Conservation (phyloP, 2,797 vertebrate species). For the Gobio occitaniae region DNA sequence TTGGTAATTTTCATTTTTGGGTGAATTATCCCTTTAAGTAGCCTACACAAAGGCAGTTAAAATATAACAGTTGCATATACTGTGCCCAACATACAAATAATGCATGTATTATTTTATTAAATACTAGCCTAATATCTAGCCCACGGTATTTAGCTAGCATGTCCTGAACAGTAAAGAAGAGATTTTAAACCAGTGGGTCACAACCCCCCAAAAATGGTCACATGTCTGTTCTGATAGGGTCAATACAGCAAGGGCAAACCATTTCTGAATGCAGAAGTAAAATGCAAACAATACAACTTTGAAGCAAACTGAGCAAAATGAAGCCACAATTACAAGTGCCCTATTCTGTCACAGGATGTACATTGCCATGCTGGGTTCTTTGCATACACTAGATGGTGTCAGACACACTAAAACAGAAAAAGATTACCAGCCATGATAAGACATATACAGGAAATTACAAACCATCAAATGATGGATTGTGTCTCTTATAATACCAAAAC, state of each 20-base stretch:
- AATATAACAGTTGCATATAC: too few species aligned
- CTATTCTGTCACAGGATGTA: not conserved
- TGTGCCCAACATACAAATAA: too few species aligned
- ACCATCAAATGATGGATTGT: conserved; percentile 42
- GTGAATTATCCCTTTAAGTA: too few species aligned
- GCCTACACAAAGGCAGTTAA: too few species aligned
- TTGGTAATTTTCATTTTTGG: too few species aligned
- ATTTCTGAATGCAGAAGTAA: not conserved
- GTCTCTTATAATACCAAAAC: conserved; percentile 40
- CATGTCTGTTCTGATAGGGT: not conserved
- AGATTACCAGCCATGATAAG: conserved; percentile 42
- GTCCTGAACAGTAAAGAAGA: not conserved
- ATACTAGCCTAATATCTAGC: not conserved
- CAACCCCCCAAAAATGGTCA: not conserved
- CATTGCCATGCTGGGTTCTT: not conserved
- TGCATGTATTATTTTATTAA: too few species aligned
- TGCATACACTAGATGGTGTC: conserved; percentile 56
- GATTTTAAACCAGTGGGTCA: not conserved
- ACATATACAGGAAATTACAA: conserved; percentile 54
- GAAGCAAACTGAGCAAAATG: not conserved
- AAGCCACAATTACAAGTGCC: not conserved
- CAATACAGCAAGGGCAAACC: not conserved
- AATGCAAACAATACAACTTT: not conserved
- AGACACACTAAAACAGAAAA: not conserved
- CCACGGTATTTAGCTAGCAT: not conserved